A percentile compares a stretch with the other conserved stretches of the same genome.
Conservation (phyloP, 2,888 invertebrate genomes). For the Drosophila lacicola region DNA sequence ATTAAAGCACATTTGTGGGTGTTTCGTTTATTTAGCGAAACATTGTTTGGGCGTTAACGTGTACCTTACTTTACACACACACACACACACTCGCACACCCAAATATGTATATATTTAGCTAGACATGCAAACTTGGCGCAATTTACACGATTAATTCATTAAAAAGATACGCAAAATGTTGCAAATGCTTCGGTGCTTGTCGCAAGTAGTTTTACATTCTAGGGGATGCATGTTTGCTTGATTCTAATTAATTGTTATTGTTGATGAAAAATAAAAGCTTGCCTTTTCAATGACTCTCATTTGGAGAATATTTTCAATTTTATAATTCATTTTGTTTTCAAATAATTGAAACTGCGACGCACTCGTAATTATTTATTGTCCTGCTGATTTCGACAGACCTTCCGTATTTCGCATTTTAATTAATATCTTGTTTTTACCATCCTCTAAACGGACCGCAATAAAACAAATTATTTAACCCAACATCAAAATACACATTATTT, state of each 20-base stretch:
- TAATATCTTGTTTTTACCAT: constrained; percentile 37
- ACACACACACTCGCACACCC: not conserved
- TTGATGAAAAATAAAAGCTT: constrained; percentile 8
- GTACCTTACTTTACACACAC: constrained; percentile 35
- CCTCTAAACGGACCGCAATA: constrained; percentile 3
- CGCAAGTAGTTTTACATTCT: constrained; percentile 23
- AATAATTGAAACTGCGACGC: constrained; percentile 26
- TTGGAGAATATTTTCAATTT: constrained; percentile 8
- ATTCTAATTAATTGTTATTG: constrained; percentile 61
- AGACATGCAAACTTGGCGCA: constrained; percentile 61
- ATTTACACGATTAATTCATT: constrained; percentile 78
- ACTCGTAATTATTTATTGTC: constrained; percentile 49
- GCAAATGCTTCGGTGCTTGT: constrained; percentile 49
- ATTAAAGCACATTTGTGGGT: constrained; percentile 57
- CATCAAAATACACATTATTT: not conserved
- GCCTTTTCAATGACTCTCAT: not conserved
- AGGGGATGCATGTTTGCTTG: constrained; percentile 50
- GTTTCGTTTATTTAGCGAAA: constrained; percentile 61
- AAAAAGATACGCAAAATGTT: constrained; percentile 73
- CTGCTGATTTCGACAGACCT: constrained; percentile 1
- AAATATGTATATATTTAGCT: not conserved
- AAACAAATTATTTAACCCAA: constrained; percentile 29
- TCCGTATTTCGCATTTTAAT: constrained; percentile 51
- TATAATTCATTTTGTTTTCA: constrained; percentile 19
- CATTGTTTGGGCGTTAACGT: constrained; percentile 69